A percentile compares a stretch with the other conserved stretches of the same genome.
Evolutionary conservation across 2,888 invertebrate genomes (phyloP).

Genomic region (Ectobius pallidus): DNA sequence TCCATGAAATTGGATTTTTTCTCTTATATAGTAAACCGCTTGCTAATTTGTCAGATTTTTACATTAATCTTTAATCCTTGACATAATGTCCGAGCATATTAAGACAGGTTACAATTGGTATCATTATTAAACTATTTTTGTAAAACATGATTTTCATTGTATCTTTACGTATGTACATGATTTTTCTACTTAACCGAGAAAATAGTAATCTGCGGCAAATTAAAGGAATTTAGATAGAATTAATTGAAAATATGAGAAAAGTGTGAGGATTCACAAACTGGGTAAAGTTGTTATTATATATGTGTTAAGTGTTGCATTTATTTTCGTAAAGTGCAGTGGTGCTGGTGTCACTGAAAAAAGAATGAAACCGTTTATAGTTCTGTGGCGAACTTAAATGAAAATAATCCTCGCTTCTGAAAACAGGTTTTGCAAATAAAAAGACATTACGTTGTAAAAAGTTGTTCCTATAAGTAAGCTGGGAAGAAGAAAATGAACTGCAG

Average conservation of each 20-base stretch:
- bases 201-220: no score
- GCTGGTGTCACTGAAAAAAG: constrained; percentile 13
- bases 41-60: no score
- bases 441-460: not conserved
- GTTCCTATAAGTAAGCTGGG: not conserved
- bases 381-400: no score
- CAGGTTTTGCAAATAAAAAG: not conserved
- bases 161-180: not conserved
- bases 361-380: no score
- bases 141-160: constrained; percentile 20
- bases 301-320: constrained; percentile 26
- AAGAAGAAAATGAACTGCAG: not conserved
- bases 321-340: constrained; percentile 23
- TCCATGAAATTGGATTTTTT: no score
- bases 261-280: not conserved
- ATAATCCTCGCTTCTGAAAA: constrained; percentile 19
- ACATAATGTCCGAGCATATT: not conserved
- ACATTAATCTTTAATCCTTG: not conserved
- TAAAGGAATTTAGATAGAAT: no score
- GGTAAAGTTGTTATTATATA: constrained; percentile 7
- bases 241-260: no score
- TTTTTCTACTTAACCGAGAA: not conserved
- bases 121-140: constrained; percentile 26
- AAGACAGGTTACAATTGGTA: no score
- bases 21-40: no score